A percentile compares a stretch with the other conserved stretches of the same genome.
Evolutionary conservation across 2,797 vertebrate species (phyloP).

Genomic region (Selene dorsalis): DNA sequence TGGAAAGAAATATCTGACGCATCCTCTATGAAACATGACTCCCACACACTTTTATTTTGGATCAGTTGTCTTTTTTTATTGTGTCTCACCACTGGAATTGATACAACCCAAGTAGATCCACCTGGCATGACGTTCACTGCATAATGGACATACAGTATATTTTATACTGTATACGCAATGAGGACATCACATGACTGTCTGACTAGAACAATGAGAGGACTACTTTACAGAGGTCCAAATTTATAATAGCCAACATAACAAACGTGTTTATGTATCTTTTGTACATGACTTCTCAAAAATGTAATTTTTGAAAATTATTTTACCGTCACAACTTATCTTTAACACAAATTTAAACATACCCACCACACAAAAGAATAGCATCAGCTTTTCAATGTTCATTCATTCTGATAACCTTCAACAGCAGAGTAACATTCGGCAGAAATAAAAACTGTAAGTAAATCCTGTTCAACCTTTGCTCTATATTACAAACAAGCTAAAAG

Average conservation of each 20-base stretch:
- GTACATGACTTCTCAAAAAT: constrained; percentile 14
- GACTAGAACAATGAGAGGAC: constrained; percentile 15
- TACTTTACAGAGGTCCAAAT: constrained; percentile 28
- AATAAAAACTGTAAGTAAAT: constrained; percentile 38
- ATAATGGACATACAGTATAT: constrained; percentile 21
- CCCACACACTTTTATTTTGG: constrained; percentile 21
- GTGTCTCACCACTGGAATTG: constrained; percentile 58
- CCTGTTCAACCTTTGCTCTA: constrained; percentile 32
- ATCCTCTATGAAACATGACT: constrained; percentile 37
- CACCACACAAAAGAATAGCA: constrained; percentile 14
- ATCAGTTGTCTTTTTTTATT: constrained; percentile 64
- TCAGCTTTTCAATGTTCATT: constrained; percentile 18
- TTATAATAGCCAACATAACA: constrained; percentile 14
- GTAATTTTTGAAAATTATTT: background rate
- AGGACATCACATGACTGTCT: constrained; percentile 23
- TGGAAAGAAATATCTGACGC: background rate
- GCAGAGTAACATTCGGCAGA: constrained; percentile 13
- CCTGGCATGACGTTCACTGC: constrained; percentile 19
- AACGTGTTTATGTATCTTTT: constrained; percentile 15
- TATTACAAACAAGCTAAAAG: constrained; percentile 48
- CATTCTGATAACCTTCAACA: constrained; percentile 25
- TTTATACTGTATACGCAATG: constrained; percentile 24
- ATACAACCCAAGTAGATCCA: constrained; percentile 51
- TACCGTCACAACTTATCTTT: constrained; percentile 25
- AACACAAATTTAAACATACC: constrained; percentile 23